Percentiles rank a stretch among this genome's conserved stretches.
phyloP scores from a whole-genome alignment of 2,113 vertebrate genomes.

The Zeus faber region DNA sequence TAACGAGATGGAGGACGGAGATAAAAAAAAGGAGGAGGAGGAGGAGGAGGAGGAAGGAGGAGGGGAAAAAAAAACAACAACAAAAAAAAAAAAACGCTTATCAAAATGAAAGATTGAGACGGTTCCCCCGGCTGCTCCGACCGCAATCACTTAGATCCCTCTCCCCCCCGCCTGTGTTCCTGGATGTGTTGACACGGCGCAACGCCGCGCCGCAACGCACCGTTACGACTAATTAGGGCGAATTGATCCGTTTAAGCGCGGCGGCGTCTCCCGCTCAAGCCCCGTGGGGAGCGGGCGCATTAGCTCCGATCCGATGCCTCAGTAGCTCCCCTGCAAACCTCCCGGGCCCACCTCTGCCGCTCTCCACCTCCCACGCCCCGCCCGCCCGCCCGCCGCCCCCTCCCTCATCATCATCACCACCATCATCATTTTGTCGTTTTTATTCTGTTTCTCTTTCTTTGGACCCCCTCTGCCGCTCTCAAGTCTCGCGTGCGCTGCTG shows the following conservation, averaged over 20 bases:
- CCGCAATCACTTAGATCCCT: conserved; percentile 64
- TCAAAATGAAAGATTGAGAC: conserved; percentile 69
- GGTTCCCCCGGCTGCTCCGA: conserved; percentile 45
- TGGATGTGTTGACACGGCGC: conserved; percentile 67
- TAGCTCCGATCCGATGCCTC: conserved; percentile 59
- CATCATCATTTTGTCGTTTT: too few relatives aligned
- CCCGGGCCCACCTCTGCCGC: not conserved
- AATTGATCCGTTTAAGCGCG: conserved; percentile 73
- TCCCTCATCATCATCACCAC: too few relatives aligned
- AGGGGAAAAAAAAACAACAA: conserved; percentile 10
- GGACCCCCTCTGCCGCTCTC: too few relatives aligned
- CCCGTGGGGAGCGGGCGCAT: conserved; percentile 65
- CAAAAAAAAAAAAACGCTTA: conserved; percentile 39
- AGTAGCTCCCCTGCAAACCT: conserved; percentile 38
- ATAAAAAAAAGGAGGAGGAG: conserved; percentile 7
- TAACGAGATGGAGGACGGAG: conserved; percentile 29
- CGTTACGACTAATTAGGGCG: conserved; percentile 70
- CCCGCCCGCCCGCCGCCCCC: not conserved
- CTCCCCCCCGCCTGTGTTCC: conserved; percentile 46
- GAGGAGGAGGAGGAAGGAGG: conserved; percentile 15
- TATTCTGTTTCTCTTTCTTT: too few relatives aligned
- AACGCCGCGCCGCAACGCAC: conserved; percentile 54
- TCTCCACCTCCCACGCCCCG: conserved; percentile 8
- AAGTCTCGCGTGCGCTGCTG: too few relatives aligned
- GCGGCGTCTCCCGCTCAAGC: conserved; percentile 66